Evolutionary conservation across 2,888 invertebrate genomes (phyloP), one percentile per base, ranked within the genome.

Genomic region (Acheta domesticus): DNA sequence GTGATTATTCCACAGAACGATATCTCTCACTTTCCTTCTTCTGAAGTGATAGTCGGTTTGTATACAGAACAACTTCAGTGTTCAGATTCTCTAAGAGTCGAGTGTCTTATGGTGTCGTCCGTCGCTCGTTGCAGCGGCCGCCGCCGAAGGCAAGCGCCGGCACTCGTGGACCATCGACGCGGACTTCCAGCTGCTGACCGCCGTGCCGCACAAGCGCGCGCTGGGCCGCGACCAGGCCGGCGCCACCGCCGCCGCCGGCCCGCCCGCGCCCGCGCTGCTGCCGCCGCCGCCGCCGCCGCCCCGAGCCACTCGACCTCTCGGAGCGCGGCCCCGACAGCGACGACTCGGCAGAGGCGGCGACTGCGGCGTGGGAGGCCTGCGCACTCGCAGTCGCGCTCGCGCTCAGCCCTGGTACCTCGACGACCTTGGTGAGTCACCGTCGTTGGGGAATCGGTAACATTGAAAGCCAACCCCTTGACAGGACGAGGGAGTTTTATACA

Each of bases 141-240:
- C 83, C 85, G 86, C 84, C 79, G 86, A 86, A 80, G 83, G 84
- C 82, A 86, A 86, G 83, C 83, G 84, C 79, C 85, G 86, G 76
- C 85, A 85, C 82, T 85, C 85, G 36, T 85, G 85, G 84, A 84
- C 83, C 83, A 85, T 83, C 82, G 84, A 84, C 82, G 82, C 82
- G 78, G 84, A 84, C 79, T 83, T 83, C 77, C 84, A 83, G 77
- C 80, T 83, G 20, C 83, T 82, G 78, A n/a, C 16, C 1, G 16
- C 62, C n/a, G n/a, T n/a, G 62, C 62, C n/a, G 14, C 83, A 83
- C n/a, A n/a, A n/a, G 48, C 49, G 21, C 49, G 77, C 77, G 19
- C 23, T 49, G 20, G 50, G 20, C 12, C 75, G 76, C 74, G 79
- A 79, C 76, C 20, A 48, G 77, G 79, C 77, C 49, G 5, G 14